These are phyloP conservation scores for Chaetodon auriga DNA, from an alignment of 2,113 vertebrate species.

Conservation along the genomic window DNA sequence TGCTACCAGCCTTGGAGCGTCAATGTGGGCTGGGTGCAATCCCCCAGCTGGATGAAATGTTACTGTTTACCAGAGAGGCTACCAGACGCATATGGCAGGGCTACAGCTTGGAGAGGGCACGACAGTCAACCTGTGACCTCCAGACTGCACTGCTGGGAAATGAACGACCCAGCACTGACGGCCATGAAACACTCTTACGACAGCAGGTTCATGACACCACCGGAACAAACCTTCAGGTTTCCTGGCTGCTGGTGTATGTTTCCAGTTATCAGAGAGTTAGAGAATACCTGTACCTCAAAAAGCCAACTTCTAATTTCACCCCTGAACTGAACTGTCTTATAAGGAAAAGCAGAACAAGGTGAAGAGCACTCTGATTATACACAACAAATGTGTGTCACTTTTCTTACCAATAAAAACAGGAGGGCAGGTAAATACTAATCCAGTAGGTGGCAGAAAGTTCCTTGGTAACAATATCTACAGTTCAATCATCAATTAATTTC, in stretches of 20 bases:
- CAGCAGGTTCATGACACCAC: slow-evolving; percentile 24
- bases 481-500: slow-evolving; percentile 30
- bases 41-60: background rate
- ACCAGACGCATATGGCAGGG: background rate
- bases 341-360: too few species aligned
- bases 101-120: slow-evolving; percentile 8
- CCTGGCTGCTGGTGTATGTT: slow-evolving; percentile 29
- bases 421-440: slow-evolving; percentile 58
- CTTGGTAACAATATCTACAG: slow-evolving; percentile 45
- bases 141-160: background rate
- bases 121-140: slow-evolving; percentile 10
- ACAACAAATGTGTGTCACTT: background rate
- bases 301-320: background rate
- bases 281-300: slow-evolving; percentile 2
- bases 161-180: background rate
- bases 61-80: background rate
- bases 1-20: slow-evolving; percentile 17
- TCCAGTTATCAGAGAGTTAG: slow-evolving; percentile 11
- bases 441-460: slow-evolving; percentile 79
- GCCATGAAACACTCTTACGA: slow-evolving; percentile 24
- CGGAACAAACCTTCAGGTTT: background rate
- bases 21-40: background rate
- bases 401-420: background rate
- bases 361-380: background rate
- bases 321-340: background rate